These are phyloP conservation scores for Cryptosula pallasiana DNA, from an alignment of 2,888 invertebrate species.

Conservation along the genomic window DNA sequence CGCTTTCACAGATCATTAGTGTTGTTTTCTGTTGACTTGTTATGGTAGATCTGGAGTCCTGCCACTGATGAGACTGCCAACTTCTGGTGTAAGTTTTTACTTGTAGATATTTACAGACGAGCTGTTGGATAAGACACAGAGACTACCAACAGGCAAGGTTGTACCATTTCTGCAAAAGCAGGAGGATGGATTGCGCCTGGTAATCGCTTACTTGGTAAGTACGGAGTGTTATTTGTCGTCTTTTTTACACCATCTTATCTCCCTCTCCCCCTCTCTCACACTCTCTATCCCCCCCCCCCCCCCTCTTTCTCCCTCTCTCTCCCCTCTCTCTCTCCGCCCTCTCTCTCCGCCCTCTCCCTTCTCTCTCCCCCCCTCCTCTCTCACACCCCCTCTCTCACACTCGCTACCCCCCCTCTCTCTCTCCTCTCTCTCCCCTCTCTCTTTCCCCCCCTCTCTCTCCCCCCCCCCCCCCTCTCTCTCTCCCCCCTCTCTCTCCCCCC, in stretches of 20 bases:
- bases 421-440: not conserved
- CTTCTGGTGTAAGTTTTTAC: too few species aligned
- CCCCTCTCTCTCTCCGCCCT: not conserved
- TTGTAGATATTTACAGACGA: constrained; percentile 73
- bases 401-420: not conserved
- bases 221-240: not conserved
- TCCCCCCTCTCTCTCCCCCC: not conserved
- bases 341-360: not conserved
- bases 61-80: too few species aligned
- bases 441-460: not conserved
- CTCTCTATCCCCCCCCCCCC: not conserved
- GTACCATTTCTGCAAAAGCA: constrained; percentile 75
- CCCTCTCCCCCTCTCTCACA: not conserved
- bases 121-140: constrained; percentile 73
- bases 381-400: not conserved
- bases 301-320: not conserved
- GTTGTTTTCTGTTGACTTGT: too few species aligned
- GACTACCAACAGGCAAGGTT: constrained; percentile 79
- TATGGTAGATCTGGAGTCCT: too few species aligned
- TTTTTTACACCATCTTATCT: not conserved
- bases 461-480: not conserved
- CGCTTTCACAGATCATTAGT: too few species aligned
- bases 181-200: not conserved
- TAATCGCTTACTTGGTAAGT: constrained; percentile 13
- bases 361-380: not conserved